A percentile compares a stretch with the other conserved stretches of the same genome.
Conservation (phyloP, 1,140 invertebrate species). For the Panagrolaimus sp. region DNA sequence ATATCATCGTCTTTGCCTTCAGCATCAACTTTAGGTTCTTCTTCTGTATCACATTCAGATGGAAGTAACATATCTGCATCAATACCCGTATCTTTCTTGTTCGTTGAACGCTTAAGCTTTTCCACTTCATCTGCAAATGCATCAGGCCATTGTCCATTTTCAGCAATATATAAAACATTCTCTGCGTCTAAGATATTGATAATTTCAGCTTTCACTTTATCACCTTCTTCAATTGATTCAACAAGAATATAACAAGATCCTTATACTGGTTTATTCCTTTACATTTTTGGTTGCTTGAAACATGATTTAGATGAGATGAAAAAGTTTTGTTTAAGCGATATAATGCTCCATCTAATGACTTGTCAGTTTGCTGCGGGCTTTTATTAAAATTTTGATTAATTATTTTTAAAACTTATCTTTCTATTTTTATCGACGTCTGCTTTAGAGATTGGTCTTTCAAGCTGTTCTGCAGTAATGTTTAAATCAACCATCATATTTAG, state of each 20-base stretch:
- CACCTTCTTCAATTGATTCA: constrained; percentile 37
- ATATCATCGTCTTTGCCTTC: constrained; percentile 16
- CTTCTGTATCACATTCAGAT: not conserved
- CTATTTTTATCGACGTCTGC: too few relatives aligned
- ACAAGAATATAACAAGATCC: constrained; percentile 25
- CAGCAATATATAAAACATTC: constrained; percentile 20
- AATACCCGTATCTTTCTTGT: not conserved
- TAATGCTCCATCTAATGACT: too few relatives aligned
- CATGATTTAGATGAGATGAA: not conserved
- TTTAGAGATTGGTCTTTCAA: too few relatives aligned
- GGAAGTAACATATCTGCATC: constrained; percentile 27
- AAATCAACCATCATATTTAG: too few relatives aligned
- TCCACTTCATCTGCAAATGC: constrained; percentile 15
- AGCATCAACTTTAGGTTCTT: constrained; percentile 14
- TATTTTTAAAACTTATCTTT: too few relatives aligned
- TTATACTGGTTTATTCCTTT: constrained; percentile 35
- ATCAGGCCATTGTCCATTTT: constrained; percentile 16
- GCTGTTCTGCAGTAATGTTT: too few relatives aligned
- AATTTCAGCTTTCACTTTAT: constrained; percentile 38
- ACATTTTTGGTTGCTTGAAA: constrained; percentile 36
- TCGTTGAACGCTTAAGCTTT: constrained; percentile 5
- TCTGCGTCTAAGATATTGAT: constrained; percentile 31
- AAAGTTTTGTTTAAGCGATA: too few relatives aligned
- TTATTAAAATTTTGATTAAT: too few relatives aligned
- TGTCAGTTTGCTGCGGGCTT: too few relatives aligned